These are phyloP conservation scores for Amphiduros pacificus DNA, from an alignment of 2,888 invertebrate species.

Conservation along the genomic window DNA sequence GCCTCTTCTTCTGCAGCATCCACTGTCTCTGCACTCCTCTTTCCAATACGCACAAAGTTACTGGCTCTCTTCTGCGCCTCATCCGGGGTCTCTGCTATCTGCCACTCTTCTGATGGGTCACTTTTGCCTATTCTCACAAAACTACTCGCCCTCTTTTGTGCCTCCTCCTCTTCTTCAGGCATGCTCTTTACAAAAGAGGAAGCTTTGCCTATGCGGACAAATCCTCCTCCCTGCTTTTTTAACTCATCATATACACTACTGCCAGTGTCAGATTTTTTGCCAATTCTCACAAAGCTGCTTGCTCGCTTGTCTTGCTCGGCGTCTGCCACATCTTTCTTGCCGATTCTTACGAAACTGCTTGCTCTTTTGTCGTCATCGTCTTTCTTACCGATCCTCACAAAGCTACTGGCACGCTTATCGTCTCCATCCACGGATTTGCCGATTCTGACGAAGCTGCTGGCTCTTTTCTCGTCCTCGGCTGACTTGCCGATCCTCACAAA, in stretches of 20 bases:
- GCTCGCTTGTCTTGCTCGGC: constrained; percentile 15
- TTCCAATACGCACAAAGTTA: constrained; percentile 23
- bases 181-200: too few species aligned
- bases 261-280: too few species aligned
- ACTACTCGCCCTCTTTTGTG: constrained; percentile 18
- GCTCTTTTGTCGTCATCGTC: constrained; percentile 2
- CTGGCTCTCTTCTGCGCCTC: constrained; percentile 14
- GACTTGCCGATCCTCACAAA: constrained; percentile 25
- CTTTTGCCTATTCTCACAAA: constrained; percentile 24
- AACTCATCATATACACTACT: neutral
- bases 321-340: neutral
- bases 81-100: neutral
- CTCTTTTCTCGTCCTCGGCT: constrained; percentile 10
- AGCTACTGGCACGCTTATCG: too few species aligned
- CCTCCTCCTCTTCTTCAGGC: constrained; percentile 6
- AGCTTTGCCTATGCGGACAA: constrained; percentile 23
- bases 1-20: neutral
- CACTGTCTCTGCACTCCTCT: constrained; percentile 10
- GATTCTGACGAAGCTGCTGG: constrained; percentile 23
- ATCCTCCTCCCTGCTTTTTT: constrained; percentile 14
- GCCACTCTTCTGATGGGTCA: neutral
- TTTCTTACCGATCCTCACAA: constrained; percentile 7
- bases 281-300: constrained; percentile 23
- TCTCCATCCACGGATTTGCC: constrained; percentile 15
- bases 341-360: constrained; percentile 16